These are phyloP conservation scores for Pseudochirops cupreus DNA, from an alignment of 2,797 vertebrate genomes.

Conservation along the genomic window DNA sequence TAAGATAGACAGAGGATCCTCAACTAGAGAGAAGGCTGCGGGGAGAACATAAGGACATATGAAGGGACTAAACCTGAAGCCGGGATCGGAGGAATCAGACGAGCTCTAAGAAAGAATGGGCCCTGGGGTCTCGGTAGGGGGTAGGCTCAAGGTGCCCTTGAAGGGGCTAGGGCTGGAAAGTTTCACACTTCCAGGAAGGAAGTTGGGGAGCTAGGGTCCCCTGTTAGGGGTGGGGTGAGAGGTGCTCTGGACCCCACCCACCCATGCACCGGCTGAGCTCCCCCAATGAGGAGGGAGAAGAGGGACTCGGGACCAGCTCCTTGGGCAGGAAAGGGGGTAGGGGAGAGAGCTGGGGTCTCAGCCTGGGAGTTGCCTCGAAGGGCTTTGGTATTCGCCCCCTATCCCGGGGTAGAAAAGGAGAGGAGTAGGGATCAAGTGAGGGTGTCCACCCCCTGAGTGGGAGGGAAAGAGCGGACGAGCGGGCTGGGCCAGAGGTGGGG, in stretches of 20 bases:
- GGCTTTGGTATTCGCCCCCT: background rate
- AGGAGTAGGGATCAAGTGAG: background rate
- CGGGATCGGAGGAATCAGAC: constrained; percentile 37
- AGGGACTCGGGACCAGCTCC: constrained; percentile 22
- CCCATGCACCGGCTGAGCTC: constrained; percentile 31
- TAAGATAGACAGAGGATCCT: background rate
- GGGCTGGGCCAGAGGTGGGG: background rate
- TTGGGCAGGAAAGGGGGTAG: background rate
- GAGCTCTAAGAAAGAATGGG: background rate
- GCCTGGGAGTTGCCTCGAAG: background rate
- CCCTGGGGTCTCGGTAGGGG: background rate
- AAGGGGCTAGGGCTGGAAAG: background rate
- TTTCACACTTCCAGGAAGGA: background rate
- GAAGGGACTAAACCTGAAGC: constrained; percentile 58
- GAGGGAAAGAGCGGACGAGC: background rate
- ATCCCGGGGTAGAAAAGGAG: background rate
- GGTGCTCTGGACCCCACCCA: background rate
- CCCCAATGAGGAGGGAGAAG: constrained; percentile 27
- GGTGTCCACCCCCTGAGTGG: background rate
- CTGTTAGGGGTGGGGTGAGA: too few species aligned
- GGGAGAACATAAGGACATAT: background rate
- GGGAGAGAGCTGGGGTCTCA: background rate
- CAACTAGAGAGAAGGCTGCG: background rate
- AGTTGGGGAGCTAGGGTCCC: background rate
- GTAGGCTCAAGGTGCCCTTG: background rate